These are phyloP conservation scores for Actinemys pallida DNA, from an alignment of 2,113 vertebrate species.

Conservation along the genomic window DNA sequence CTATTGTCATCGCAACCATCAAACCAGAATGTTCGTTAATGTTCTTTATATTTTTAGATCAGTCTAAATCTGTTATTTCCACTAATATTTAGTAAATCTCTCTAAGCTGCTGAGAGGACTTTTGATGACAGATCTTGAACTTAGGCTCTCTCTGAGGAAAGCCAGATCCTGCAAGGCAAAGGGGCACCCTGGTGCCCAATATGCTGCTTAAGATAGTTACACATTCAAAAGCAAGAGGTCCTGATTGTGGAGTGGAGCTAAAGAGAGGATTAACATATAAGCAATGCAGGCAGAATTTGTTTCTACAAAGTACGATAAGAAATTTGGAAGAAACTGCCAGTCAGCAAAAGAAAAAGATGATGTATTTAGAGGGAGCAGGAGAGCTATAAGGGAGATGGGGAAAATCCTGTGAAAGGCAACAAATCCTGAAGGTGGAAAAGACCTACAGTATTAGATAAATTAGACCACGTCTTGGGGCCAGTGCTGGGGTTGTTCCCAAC, in stretches of 20 bases:
- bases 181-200: neutral
- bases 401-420: neutral
- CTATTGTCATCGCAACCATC: neutral
- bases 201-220: constrained; percentile 20
- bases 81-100: constrained; percentile 32
- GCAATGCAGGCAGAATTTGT: neutral
- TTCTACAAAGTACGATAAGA: neutral
- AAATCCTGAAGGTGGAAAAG: accelerated
- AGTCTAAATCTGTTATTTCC: constrained; percentile 14
- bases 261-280: constrained; percentile 29
- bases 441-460: neutral
- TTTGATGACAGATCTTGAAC: constrained; percentile 1
- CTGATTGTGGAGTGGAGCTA: neutral
- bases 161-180: neutral
- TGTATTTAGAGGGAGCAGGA: neutral
- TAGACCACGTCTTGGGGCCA: neutral
- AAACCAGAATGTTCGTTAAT: constrained; percentile 20
- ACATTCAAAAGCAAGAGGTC: constrained; percentile 12
- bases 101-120: neutral
- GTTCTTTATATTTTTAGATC: constrained; percentile 19
- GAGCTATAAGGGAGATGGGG: neutral
- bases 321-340: neutral
- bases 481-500: neutral
- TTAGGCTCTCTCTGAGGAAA: neutral
- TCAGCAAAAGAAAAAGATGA: constrained; percentile 26